phyloP scores from a whole-genome alignment of 2,113 vertebrate genomes.

The Actenoides hombroni region DNA sequence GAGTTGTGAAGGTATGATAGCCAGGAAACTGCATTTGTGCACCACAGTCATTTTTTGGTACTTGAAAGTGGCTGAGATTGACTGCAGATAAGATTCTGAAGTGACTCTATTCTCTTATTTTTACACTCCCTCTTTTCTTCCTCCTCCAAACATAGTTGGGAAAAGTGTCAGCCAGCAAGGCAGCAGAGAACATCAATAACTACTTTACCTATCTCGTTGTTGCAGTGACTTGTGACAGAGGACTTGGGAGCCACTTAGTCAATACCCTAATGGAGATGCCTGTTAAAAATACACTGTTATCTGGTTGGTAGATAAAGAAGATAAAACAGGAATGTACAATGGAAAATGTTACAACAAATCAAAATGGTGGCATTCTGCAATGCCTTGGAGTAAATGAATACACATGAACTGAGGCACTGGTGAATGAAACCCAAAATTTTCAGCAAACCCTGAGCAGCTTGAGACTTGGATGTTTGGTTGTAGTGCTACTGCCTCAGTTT shows the following conservation, averaged over 20 bases:
- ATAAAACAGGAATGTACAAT: not conserved
- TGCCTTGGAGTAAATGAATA: not conserved
- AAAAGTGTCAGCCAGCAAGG: not conserved
- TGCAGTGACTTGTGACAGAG: slow-evolving; percentile 26
- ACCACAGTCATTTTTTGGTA: not conserved
- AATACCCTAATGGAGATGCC: slow-evolving; percentile 42
- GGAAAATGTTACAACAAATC: not conserved
- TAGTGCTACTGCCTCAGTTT: not conserved
- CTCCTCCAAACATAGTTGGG: slow-evolving; percentile 19
- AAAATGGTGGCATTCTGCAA: not conserved
- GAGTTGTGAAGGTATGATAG: not conserved
- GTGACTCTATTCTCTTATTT: slow-evolving; percentile 10
- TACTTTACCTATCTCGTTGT: slow-evolving; percentile 27
- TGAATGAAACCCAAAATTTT: not conserved
- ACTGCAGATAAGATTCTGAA: slow-evolving; percentile 3
- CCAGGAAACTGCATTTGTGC: not conserved
- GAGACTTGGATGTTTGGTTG: not conserved
- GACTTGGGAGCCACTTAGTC: slow-evolving; percentile 22
- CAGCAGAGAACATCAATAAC: slow-evolving; percentile 37
- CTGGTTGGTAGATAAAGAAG: slow-evolving; percentile 41
- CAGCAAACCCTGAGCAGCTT: not conserved
- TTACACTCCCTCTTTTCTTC: not conserved
- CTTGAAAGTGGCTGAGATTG: not conserved
- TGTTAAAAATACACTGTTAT: slow-evolving; percentile 36
- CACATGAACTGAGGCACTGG: not conserved